Base-by-base conservation (phyloP, 2,113 vertebrate species). In the Hyperopisus bebe region DNA sequence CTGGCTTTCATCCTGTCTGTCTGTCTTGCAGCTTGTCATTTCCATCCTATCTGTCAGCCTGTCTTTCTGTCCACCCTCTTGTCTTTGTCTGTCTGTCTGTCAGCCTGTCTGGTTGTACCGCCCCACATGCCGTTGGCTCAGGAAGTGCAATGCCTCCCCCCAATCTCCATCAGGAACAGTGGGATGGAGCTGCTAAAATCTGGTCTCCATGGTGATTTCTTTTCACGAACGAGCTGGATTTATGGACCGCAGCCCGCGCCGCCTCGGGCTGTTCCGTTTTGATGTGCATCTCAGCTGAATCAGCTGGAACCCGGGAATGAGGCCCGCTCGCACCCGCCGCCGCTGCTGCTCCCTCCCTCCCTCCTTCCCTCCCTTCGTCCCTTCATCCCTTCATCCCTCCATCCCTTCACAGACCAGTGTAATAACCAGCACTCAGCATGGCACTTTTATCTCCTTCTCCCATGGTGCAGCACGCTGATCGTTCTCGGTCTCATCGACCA, bases 191-290 rank as follows among this genome's bases (percentile, higher is more conserved):
- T 83, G 74, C 86, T 83, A 90, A 88, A 90, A 88, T 90, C 70
- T 88, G 48, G 86, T 90, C 70, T 90, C 90, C 90, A 90, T 90
- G 86, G 90, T 88, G 90, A 90, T 90, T 90, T 90, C 85, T 88
- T 84, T 88, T 88, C 74, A 47, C 86, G 88, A 90, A 90, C 51
- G 74, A 90, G 89, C 89, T 87, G 70, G 86, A 90, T 90, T 90
- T 88, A 90, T 90, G 86, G 90, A 88, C 90, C 55, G 86, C 50
- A 88, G 86, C 90, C 90, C 70, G 35, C 42, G 42, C 51, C n/a
- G 70, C 90, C 50, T 90, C 86, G 15, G 90, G 70, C 70, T 66
- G 31, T 44, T 88, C 62, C 50, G 35, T 82, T 90, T 88, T 88
- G 86, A 84, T 88, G 90, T 83, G 51, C 86, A 13, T 90, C 86